Conservation (phyloP, 2,888 invertebrate genomes). For the Periphyllus acericola region DNA sequence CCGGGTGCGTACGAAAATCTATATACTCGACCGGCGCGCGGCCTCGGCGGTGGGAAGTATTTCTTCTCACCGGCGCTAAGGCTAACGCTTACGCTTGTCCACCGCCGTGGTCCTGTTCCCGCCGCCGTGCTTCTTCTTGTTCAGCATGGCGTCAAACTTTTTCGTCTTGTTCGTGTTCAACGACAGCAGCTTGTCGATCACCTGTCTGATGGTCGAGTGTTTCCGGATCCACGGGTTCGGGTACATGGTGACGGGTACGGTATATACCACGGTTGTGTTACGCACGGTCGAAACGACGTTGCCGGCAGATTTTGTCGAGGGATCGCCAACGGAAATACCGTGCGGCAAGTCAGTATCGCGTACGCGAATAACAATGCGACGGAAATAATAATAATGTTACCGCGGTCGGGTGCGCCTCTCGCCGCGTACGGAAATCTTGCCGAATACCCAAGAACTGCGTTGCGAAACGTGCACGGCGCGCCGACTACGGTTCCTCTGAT, state of each 20-base stretch:
- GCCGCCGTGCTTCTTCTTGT: slow-evolving; percentile 31
- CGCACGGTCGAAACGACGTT: too few species aligned
- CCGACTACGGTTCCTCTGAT: slow-evolving; percentile 50
- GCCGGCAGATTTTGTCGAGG: too few species aligned
- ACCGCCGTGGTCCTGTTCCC: background rate
- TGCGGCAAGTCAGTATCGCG: background rate
- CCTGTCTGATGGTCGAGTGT: slow-evolving; percentile 65
- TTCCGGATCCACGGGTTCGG: slow-evolving; percentile 65
- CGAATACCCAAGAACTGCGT: slow-evolving; percentile 51
- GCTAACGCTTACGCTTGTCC: slow-evolving; percentile 37
- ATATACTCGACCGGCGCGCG: background rate
- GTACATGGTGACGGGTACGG: slow-evolving; percentile 66
- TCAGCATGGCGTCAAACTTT: slow-evolving; percentile 55
- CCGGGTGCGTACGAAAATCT: too few species aligned
- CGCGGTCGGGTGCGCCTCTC: too few species aligned
- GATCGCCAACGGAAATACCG: background rate
- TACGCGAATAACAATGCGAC: background rate
- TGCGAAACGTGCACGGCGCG: background rate
- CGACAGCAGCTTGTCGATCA: slow-evolving; percentile 65
- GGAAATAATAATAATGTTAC: too few species aligned
- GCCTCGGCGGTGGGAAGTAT: too few species aligned
- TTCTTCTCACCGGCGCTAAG: background rate
- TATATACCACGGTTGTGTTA: background rate
- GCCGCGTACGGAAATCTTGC: slow-evolving; percentile 21
- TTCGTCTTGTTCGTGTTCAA: slow-evolving; percentile 64